Conservation (phyloP, 2,888 invertebrate species). For the Plagodis pulveraria region DNA sequence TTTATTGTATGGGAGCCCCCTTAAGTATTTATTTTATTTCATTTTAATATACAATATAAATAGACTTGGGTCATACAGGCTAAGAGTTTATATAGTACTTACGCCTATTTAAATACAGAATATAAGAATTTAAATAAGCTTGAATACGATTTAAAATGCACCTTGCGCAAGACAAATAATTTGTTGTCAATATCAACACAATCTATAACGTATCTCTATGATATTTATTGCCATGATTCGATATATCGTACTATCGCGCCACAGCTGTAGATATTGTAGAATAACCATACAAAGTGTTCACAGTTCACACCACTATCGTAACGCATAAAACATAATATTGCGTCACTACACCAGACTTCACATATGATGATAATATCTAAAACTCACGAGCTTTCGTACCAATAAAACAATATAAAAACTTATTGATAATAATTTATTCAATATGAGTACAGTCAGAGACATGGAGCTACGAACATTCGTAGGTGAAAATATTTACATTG, state of each 20-base stretch:
- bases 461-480: conserved; percentile 25
- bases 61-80: no score
- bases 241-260: conserved; percentile 31
- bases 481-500: conserved; percentile 7
- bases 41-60: no score
- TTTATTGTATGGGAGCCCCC: no score
- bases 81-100: no score
- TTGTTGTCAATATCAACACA: conserved; percentile 34
- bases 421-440: conserved; percentile 80
- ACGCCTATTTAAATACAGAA: no score
- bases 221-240: conserved; percentile 35
- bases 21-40: no score
- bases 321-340: conserved; percentile 53
- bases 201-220: conserved; percentile 36
- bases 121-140: no score
- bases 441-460: conserved; percentile 45
- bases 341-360: conserved; percentile 55
- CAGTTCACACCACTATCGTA: conserved; percentile 32
- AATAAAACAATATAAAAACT: conserved; percentile 81
- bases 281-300: conserved; percentile 7
- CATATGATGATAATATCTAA: conserved; percentile 63
- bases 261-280: conserved; percentile 17
- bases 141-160: neutral
- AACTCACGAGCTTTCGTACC: conserved; percentile 71
- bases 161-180: conserved; percentile 22